These are phyloP conservation scores for Cephus sareptanus DNA, from an alignment of 2,888 invertebrate species.

Conservation along the genomic window DNA sequence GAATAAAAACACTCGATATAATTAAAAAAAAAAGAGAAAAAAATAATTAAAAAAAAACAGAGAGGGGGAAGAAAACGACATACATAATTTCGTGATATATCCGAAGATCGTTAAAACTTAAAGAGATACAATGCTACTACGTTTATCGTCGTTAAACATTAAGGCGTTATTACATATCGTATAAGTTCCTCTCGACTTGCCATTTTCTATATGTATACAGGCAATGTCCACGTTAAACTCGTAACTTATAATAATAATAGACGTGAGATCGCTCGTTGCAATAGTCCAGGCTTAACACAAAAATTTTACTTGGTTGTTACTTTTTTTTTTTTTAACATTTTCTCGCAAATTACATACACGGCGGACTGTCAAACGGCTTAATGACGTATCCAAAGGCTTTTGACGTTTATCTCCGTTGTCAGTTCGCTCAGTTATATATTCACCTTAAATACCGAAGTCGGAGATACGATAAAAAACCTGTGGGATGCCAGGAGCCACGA, in stretches of 20 bases:
- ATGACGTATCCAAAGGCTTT: conserved; percentile 19
- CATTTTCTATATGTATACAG: conserved; percentile 47
- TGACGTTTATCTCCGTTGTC: conserved; percentile 13
- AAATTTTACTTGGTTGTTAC: conserved; percentile 8
- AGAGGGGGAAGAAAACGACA: too few relatives aligned
- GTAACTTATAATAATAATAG: conserved; percentile 49
- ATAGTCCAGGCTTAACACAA: conserved; percentile 59
- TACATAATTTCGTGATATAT: too few relatives aligned
- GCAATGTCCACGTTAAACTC: conserved; percentile 41
- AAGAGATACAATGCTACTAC: conserved; percentile 55
- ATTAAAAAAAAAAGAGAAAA: too few relatives aligned
- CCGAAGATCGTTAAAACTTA: too few relatives aligned
- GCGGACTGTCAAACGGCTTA: conserved; percentile 20
- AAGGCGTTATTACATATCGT: conserved; percentile 63
- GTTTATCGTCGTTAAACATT: conserved; percentile 64
- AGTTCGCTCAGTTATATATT: conserved; percentile 6
- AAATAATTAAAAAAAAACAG: too few relatives aligned
- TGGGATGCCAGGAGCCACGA: background rate
- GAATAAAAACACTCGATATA: too few relatives aligned
- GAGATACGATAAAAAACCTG: conserved; percentile 10
- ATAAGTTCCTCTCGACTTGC: conserved; percentile 58
- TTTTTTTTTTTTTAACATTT: background rate
- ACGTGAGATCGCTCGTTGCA: conserved; percentile 66
- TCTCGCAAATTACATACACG: conserved; percentile 29
- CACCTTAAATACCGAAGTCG: conserved; percentile 14